These are phyloP conservation scores for Phyllostomus hastatus DNA, from an alignment of 2,113 vertebrate genomes.

Conservation along the genomic window DNA sequence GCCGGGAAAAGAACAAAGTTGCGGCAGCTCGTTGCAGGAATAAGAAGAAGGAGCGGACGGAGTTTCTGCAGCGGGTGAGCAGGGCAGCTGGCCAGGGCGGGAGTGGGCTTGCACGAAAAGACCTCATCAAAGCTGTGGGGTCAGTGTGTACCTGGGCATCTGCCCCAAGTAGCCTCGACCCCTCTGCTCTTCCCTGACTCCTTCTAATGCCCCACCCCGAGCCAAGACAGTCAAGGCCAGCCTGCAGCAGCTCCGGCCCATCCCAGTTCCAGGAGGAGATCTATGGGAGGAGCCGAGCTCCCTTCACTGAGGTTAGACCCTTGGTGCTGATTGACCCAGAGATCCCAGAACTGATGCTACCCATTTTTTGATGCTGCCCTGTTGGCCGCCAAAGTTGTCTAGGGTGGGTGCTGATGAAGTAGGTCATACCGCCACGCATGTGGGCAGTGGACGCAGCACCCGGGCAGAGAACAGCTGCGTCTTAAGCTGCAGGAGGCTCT, in stretches of 20 bases:
- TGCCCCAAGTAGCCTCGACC: fast-evolving
- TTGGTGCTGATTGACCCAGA: not conserved
- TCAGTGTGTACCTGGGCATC: not conserved
- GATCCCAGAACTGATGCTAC: not conserved
- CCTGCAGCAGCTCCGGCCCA: not conserved
- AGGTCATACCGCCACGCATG: fast-evolving
- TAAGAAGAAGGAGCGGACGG: conserved; percentile 98
- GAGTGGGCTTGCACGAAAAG: not conserved
- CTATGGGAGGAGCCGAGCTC: not conserved
- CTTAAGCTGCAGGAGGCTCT: not conserved
- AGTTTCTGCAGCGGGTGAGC: conserved; percentile 94
- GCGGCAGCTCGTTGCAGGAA: conserved; percentile 97
- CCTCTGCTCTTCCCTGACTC: not conserved
- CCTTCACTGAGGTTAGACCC: not conserved
- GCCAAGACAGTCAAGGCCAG: not conserved
- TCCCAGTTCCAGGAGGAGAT: not conserved
- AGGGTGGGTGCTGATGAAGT: not conserved
- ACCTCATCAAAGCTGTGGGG: not conserved
- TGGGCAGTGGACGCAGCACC: not conserved
- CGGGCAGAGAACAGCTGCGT: not conserved
- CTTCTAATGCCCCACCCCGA: not conserved
- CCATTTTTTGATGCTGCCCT: not conserved
- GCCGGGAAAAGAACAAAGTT: conserved; percentile 98
- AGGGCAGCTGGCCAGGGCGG: fast-evolving
- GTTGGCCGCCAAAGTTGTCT: not conserved